Base-by-base conservation (phyloP, 2,113 vertebrate species). In the Zosterops japonicus region DNA sequence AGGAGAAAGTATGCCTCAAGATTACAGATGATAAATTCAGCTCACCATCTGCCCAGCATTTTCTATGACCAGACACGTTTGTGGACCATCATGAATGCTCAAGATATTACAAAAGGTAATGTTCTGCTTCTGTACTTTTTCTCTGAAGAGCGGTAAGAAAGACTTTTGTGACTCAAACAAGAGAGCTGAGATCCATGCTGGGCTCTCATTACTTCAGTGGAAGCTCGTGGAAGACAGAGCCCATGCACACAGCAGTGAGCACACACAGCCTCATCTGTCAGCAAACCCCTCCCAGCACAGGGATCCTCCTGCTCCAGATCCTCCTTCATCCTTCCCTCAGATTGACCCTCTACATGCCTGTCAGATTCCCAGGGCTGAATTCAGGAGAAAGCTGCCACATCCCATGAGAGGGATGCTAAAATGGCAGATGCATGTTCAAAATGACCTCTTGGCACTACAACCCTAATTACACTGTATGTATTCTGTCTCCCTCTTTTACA, bases 291-390 rank as follows among this genome's bases (percentile, higher is more conserved):
- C 50, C 59, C 86, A 55, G 80, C 50, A 50, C 1, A 2, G 0
- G 5, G 41, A 29, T 80, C 36, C 36, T 95, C 92, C 92, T 0
- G 17, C 91, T 96, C 89, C 93, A 94, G 39, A 90, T 95, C 76
- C 87, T 94, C 67, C 78, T 65, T 19, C 71, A 71, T 80, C 76
- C 71, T 63, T 80, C 81, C 55, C 86, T 86, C 64, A 59, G 11
- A 67, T 60, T 46, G 76, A 86, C 60, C 92, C 79, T 56, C 79
- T 35, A 8, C 47, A 16, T 7, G 42, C 64, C 71, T 8, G 12
- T 56, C 83, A 77, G 72, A 33, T 52, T 84, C 39, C 14, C 39
- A 84, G 80, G 59, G 57, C 47, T 56, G 60, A 86, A 59, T 63
- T 47, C 75, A 90, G 49, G 41, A 89, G 79, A 87, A 41, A 87